Percentiles rank a stretch among this genome's conserved stretches.
Evolutionary conservation across 2,797 vertebrate genomes (phyloP).

Genomic region (Urocyon cinereoargenteus): DNA sequence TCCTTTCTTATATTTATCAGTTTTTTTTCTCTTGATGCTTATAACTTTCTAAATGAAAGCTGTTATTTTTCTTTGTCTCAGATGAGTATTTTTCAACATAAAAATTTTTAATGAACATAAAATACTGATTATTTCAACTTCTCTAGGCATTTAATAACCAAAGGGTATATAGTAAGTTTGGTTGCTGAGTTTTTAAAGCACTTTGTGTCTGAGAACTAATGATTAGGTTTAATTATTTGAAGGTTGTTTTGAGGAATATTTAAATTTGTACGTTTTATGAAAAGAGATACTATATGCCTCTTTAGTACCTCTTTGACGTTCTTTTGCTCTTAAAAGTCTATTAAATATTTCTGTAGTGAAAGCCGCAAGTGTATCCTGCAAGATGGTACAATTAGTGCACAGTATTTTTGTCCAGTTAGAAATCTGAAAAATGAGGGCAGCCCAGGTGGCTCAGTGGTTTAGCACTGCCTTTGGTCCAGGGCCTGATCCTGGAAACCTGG

Average conservation of each 20-base stretch:
- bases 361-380: background rate
- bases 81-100: constrained; percentile 47
- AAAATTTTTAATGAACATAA: background rate
- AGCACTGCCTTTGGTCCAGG: no score
- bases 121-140: constrained; percentile 61
- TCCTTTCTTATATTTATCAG: background rate
- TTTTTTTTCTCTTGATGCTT: constrained; percentile 33
- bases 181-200: constrained; percentile 16
- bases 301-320: background rate
- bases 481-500: no score
- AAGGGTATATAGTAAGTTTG: background rate
- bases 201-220: background rate
- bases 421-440: background rate
- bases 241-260: constrained; percentile 22
- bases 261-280: background rate
- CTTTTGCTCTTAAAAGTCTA: background rate
- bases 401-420: background rate
- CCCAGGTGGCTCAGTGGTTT: no score
- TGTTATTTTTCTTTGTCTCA: constrained; percentile 54
- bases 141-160: constrained; percentile 23
- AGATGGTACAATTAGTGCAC: background rate
- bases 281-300: background rate
- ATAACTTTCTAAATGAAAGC: constrained; percentile 58
- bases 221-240: constrained; percentile 57
- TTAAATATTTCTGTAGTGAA: constrained; percentile 2